Base-by-base conservation (phyloP, 2,888 invertebrate species). In the Leucozona laternaria region DNA sequence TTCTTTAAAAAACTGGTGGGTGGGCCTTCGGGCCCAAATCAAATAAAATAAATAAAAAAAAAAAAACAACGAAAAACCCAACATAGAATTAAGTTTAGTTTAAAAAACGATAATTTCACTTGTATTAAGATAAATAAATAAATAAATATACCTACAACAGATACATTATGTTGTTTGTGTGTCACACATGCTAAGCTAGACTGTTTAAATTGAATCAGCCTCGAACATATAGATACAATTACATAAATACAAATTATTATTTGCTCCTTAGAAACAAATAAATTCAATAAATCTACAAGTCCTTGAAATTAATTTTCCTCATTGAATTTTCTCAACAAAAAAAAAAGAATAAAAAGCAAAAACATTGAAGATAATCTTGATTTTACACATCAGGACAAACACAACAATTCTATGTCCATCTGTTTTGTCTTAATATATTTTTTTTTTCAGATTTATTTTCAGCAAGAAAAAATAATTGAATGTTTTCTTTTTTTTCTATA, bases 231-330 rank as follows among this genome's bases (percentile, higher is more conserved):
- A 1, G 1, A 37, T 37, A 15, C 40, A 40, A 15, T 40, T 40
- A 45, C 43, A n/a, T 43, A 45, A 4, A 40, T 40, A 40, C 40
- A n/a, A 6, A 43, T 45, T 17, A 17, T 45, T 45, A 17, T 45
- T 45, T 45, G 45, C n/a, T 43, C n/a, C 15, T 25, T 53, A 4
- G 28, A 3, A n/a, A 55, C n/a, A 28, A 28, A 55, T n/a, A 55
- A 55, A 55, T 55, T 22, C 25, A 55, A 55, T 55, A n/a, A 55
- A 55, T 55, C 5, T 28, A 55, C 3, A 28, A 55, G 20, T 13
- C 50, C 50, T 22, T 28, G 28, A 55, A 55, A 55, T 55, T 55
- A 28, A 28, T 55, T 28, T 28, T 7, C 10, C 28, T n/a, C n/a
- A 55, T 55, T 25, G 2, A 10, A 55, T 55, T 2, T 28, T 55